Conservation (phyloP, 2,113 vertebrate genomes). For the Pseudorhombus dupliciocellatus region DNA sequence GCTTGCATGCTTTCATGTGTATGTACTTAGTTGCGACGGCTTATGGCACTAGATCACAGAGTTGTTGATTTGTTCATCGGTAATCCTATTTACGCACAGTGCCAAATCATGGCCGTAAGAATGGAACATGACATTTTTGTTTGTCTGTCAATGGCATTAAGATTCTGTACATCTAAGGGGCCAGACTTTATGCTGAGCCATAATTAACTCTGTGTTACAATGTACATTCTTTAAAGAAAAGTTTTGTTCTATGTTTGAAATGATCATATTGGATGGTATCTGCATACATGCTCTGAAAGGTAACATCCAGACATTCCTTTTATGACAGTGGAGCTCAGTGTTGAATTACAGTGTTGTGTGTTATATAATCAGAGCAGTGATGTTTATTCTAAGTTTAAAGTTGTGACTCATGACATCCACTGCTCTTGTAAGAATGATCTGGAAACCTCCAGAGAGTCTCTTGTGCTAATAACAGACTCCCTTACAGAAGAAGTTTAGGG, state of each 20-base stretch:
- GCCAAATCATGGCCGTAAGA: conserved; percentile 67
- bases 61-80: conserved; percentile 57
- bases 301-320: conserved; percentile 46
- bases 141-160: conserved; percentile 20
- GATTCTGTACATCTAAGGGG: conserved; percentile 52
- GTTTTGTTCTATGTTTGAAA: conserved; percentile 21
- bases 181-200: conserved; percentile 38
- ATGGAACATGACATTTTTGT: conserved; percentile 29
- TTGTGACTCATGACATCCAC: conserved; percentile 1
- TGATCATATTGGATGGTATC: conserved; percentile 34
- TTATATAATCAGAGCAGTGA: conserved; percentile 24
- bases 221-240: conserved; percentile 28
- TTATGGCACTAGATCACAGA: conserved; percentile 49
- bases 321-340: not conserved
- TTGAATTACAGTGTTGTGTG: conserved; percentile 14
- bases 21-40: conserved; percentile 52
- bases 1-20: conserved; percentile 68
- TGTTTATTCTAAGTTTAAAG: conserved; percentile 37
- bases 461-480: conserved; percentile 21
- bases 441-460: not conserved
- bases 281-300: conserved; percentile 58
- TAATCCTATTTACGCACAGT: conserved; percentile 58
- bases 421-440: not conserved
- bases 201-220: conserved; percentile 35
- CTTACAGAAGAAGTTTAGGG: conserved; percentile 8